A percentile compares a stretch with the other conserved stretches of the same genome.
Evolutionary conservation across 2,888 invertebrate genomes (phyloP).

Genomic region (Xanthorhoe spadicearia): DNA sequence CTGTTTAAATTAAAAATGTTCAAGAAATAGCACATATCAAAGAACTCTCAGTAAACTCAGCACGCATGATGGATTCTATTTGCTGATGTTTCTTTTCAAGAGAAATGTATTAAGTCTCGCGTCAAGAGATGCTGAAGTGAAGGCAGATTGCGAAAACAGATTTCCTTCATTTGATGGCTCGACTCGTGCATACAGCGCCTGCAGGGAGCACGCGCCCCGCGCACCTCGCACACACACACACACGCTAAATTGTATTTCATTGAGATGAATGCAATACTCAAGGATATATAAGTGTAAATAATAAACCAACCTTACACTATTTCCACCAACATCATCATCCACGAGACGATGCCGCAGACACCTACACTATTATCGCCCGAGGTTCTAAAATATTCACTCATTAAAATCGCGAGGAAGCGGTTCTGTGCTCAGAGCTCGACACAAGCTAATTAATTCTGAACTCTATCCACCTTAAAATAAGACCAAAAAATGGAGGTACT

Average conservation of each 20-base stretch:
- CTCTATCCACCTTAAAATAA: slow-evolving; percentile 7
- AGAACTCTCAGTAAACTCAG: too few relatives aligned
- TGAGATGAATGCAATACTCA: background rate
- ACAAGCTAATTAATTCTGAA: slow-evolving; percentile 18
- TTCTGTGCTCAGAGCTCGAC: slow-evolving; percentile 3
- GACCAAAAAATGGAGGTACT: slow-evolving; percentile 3
- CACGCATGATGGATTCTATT: background rate
- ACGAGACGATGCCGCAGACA: background rate
- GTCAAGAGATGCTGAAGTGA: slow-evolving; percentile 11
- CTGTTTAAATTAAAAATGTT: too few relatives aligned
- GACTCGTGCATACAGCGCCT: background rate
- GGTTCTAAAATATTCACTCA: slow-evolving; percentile 20
- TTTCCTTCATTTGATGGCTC: slow-evolving; percentile 6
- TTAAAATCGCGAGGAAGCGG: slow-evolving; percentile 18
- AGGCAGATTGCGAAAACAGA: slow-evolving; percentile 8
- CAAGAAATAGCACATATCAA: too few relatives aligned
- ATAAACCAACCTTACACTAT: too few relatives aligned
- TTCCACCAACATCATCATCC: slow-evolving; percentile 2
- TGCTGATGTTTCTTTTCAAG: background rate
- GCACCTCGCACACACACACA: background rate
- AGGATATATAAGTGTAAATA: background rate
- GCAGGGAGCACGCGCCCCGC: background rate
- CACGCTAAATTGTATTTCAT: background rate
- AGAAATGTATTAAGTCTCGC: background rate
- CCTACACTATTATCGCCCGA: slow-evolving; percentile 12